Evolutionary conservation across 2,113 vertebrate genomes (phyloP).

Genomic region (Stigmatopora argus): DNA sequence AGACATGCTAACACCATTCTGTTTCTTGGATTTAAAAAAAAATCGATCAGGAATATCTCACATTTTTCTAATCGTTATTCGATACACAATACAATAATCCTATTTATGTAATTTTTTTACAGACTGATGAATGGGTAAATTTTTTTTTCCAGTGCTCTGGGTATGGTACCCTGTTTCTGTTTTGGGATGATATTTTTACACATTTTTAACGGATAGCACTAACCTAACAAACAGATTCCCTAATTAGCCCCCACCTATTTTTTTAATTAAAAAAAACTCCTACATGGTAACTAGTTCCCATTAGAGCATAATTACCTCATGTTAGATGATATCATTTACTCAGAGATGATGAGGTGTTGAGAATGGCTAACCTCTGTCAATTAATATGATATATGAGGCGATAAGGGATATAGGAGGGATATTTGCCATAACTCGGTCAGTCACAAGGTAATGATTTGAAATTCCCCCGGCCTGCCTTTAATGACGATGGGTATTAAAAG

Average conservation of each 20-base stretch:
- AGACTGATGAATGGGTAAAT: background rate
- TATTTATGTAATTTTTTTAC: background rate
- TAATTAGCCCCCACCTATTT: background rate
- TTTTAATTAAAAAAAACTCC: slow-evolving; percentile 32
- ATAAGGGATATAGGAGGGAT: slow-evolving; percentile 37
- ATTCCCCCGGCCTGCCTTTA: slow-evolving; percentile 38
- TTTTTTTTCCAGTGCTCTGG: no score
- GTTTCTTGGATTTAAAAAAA: no score
- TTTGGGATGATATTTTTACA: background rate
- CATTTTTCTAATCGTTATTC: no score
- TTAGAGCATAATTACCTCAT: slow-evolving; percentile 56
- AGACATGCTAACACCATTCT: no score
- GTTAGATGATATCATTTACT: slow-evolving; percentile 60
- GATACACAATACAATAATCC: no score
- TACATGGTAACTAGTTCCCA: slow-evolving; percentile 20
- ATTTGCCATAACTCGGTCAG: slow-evolving; percentile 26
- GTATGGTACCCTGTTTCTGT: background rate
- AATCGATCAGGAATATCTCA: no score
- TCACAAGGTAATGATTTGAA: slow-evolving; percentile 49
- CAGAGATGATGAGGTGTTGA: slow-evolving; percentile 38
- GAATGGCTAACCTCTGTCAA: slow-evolving; percentile 52
- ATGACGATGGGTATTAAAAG: slow-evolving; percentile 44
- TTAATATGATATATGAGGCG: slow-evolving; percentile 49
- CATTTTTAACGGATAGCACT: slow-evolving; percentile 3
- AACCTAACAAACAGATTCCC: slow-evolving; percentile 25